These are phyloP conservation scores for Hapalemur alaotrensis DNA, from an alignment of 2,797 vertebrate species.

Conservation along the genomic window DNA sequence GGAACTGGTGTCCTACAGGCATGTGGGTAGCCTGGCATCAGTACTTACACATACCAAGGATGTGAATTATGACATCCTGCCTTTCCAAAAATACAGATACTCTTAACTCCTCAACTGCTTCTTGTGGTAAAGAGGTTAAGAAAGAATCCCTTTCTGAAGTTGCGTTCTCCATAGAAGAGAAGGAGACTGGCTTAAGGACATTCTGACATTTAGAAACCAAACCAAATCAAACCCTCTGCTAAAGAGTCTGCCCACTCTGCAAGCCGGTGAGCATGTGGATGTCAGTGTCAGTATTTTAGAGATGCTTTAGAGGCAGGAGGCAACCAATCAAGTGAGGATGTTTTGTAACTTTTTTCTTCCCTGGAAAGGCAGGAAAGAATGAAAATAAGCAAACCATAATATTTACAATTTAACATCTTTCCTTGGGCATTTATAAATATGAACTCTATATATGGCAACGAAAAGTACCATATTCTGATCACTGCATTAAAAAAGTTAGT, in stretches of 20 bases:
- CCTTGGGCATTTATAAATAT: neutral
- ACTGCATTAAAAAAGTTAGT: neutral
- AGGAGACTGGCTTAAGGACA: neutral
- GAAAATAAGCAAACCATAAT: neutral
- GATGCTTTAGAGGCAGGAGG: neutral
- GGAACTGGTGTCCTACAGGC: rapidly evolving
- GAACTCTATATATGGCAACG: neutral
- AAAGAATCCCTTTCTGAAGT: neutral
- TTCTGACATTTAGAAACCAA: constrained; percentile 41
- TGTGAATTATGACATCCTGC: neutral
- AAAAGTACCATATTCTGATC: neutral
- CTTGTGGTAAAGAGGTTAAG: neutral
- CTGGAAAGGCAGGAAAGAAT: neutral
- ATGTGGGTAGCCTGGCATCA: rapidly evolving
- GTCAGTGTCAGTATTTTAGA: neutral
- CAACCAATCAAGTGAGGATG: neutral
- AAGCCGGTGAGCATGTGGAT: neutral
- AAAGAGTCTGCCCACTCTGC: neutral
- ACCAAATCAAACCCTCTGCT: neutral
- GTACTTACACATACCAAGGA: neutral
- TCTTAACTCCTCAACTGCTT: neutral
- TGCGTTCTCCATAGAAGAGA: neutral
- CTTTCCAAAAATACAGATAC: neutral
- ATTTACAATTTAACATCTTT: constrained; percentile 10
- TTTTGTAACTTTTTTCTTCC: neutral